Base-by-base conservation (phyloP, 92 coral and sea anemone genomes). In the Phenganax marumi region DNA sequence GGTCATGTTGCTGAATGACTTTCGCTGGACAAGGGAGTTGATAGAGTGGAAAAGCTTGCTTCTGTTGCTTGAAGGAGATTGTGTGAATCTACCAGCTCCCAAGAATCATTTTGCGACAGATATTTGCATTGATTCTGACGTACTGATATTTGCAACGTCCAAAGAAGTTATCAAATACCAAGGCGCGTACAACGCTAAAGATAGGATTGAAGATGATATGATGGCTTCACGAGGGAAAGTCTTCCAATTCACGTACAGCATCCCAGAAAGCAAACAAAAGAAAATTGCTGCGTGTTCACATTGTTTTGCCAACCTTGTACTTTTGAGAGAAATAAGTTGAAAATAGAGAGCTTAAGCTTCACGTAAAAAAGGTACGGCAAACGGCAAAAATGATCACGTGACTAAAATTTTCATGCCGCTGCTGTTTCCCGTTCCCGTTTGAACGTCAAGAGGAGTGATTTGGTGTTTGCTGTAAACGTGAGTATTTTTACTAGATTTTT, bases 41-140 rank as follows among this genome's bases (percentile, higher is more conserved):
- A 83, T 87, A 7, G 58, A 50, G 9, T 88, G 88, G 88, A 75
- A 81, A 17, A 87, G 68, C 68, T 49, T 88, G 72, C 65, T 84
- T 22, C 75, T 88, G 16, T 14, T 84, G 81, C 85, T 88, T 6
- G 86, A 84, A 61, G 90, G 88, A 5, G 82, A 84, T 21, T 11
- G 72, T 16, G 86, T 73, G 8, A 85, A 82, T 81, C 62, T 86
- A 25, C 86, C 86, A 6, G 86, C 82, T 0, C 89, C 83, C 0
- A 86, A 86, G 49, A 86, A 84, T 8, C 89, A 86, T 63, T 86
- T 70, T 73, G 76, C 84, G 8, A 70, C 43, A 43, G 87, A 87
- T 14, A 70, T 83, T 17, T 33, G 51, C 26, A 47, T 83, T 26
- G 25, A 18, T 52, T 50, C 26, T 9, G 81, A 24, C 43, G 21